These are phyloP conservation scores for Lophius piscatorius DNA, from an alignment of 2,113 vertebrate species.

Conservation along the genomic window DNA sequence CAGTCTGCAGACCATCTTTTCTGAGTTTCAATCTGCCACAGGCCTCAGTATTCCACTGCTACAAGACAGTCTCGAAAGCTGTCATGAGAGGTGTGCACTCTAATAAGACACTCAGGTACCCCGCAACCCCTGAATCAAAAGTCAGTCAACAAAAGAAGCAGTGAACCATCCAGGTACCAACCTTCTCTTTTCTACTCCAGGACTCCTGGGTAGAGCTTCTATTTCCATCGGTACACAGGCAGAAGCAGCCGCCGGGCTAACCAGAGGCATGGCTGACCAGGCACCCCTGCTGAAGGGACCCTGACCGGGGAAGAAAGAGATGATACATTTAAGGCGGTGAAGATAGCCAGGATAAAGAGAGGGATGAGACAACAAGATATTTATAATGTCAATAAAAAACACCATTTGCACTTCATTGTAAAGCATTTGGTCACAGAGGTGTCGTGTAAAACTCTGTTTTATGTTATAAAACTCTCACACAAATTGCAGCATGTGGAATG, in stretches of 20 bases:
- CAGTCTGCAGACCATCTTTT: background rate
- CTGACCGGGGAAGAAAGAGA: conserved; percentile 26
- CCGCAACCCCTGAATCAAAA: too few relatives aligned
- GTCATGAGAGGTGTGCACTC: too few relatives aligned
- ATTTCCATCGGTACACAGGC: conserved; percentile 85
- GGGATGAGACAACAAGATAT: background rate
- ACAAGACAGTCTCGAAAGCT: too few relatives aligned
- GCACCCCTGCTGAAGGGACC: conserved; percentile 47
- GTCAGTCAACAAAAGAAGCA: too few relatives aligned
- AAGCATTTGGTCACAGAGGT: background rate
- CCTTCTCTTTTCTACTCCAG: conserved; percentile 88
- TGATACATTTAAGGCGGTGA: background rate
- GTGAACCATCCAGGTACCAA: conserved; percentile 71
- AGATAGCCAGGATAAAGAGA: background rate
- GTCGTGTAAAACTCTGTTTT: background rate
- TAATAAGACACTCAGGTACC: too few relatives aligned
- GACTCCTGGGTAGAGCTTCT: conserved; percentile 86
- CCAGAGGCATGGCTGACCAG: conserved; percentile 68
- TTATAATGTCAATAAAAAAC: background rate
- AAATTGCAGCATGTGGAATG: background rate
- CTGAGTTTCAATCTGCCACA: background rate
- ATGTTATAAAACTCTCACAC: background rate
- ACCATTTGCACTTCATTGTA: background rate
- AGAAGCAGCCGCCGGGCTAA: conserved; percentile 68
- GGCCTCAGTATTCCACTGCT: background rate